Evolutionary conservation across 2,797 vertebrate genomes (phyloP).

Genomic region (Pangasius krempfi): DNA sequence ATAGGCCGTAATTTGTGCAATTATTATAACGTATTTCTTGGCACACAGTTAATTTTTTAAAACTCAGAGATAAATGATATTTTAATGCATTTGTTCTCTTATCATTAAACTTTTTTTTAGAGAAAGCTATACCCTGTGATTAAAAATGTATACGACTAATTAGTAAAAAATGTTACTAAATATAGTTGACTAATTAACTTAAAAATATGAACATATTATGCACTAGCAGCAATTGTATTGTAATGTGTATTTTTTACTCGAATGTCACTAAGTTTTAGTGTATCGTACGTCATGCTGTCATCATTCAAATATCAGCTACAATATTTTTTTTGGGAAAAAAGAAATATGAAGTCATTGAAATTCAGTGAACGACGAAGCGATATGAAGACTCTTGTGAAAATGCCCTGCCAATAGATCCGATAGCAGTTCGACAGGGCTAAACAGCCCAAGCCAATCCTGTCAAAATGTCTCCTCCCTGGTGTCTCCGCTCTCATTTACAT

Average conservation of each 20-base stretch:
- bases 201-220: neutral
- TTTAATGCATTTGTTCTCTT: slow-evolving; percentile 21
- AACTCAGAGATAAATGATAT: slow-evolving; percentile 10
- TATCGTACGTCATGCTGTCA: neutral
- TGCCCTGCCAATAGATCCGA: slow-evolving; percentile 57
- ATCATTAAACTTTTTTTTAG: neutral
- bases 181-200: slow-evolving; percentile 13
- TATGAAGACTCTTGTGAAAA: slow-evolving; percentile 60
- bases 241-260: slow-evolving; percentile 7
- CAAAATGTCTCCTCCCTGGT: slow-evolving; percentile 63
- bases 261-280: neutral
- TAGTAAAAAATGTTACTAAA: slow-evolving; percentile 4
- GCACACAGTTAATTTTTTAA: neutral
- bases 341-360: slow-evolving; percentile 57
- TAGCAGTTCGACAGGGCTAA: slow-evolving; percentile 60
- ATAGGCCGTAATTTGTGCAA: slow-evolving; percentile 21
- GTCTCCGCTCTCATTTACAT: slow-evolving; percentile 60
- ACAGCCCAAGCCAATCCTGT: slow-evolving; percentile 61
- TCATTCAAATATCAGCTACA: slow-evolving; percentile 21
- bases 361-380: slow-evolving; percentile 55
- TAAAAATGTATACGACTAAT: slow-evolving; percentile 6
- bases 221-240: neutral
- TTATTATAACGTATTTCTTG: neutral
- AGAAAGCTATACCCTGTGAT: slow-evolving; percentile 1
- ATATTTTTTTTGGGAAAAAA: slow-evolving; percentile 26